phyloP scores from a whole-genome alignment of 1,140 invertebrate species.

The Drosophila ogumai region DNA sequence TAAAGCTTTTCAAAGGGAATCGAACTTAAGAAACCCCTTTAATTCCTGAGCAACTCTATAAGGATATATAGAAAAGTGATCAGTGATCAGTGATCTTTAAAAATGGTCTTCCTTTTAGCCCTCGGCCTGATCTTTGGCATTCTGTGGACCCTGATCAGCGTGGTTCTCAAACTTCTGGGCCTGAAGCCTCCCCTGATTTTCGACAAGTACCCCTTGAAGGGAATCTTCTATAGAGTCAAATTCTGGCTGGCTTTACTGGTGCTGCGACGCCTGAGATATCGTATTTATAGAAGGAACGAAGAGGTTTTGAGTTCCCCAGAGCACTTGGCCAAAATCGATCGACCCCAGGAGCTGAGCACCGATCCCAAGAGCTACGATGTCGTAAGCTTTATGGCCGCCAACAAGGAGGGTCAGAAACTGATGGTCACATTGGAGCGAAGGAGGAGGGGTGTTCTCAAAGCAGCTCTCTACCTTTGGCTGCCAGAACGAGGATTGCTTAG shows the following conservation, averaged over 20 bases:
- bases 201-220: constrained; percentile 76
- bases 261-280: constrained; percentile 63
- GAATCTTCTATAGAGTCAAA: constrained; percentile 70
- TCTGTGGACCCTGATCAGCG: constrained; percentile 23
- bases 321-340: constrained; percentile 62
- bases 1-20: neutral
- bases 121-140: constrained; percentile 33
- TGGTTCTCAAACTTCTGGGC: constrained; percentile 52
- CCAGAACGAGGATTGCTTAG: constrained; percentile 51
- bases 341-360: constrained; percentile 56
- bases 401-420: constrained; percentile 60
- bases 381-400: constrained; percentile 77
- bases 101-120: constrained; percentile 46
- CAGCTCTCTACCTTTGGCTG: constrained; percentile 71
- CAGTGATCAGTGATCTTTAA: neutral
- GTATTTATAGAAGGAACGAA: constrained; percentile 66
- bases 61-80: neutral
- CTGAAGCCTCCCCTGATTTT: constrained; percentile 71
- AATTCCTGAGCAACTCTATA: neutral
- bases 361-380: constrained; percentile 80
- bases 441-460: constrained; percentile 66
- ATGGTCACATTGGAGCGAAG: constrained; percentile 71
- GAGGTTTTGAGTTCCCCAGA: constrained; percentile 44
- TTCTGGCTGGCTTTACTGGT: constrained; percentile 65
- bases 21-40: neutral